Percentiles rank a stretch among this genome's conserved stretches.
phyloP scores from a whole-genome alignment of 1,140 invertebrate genomes.

The Dysdera silvatica region DNA sequence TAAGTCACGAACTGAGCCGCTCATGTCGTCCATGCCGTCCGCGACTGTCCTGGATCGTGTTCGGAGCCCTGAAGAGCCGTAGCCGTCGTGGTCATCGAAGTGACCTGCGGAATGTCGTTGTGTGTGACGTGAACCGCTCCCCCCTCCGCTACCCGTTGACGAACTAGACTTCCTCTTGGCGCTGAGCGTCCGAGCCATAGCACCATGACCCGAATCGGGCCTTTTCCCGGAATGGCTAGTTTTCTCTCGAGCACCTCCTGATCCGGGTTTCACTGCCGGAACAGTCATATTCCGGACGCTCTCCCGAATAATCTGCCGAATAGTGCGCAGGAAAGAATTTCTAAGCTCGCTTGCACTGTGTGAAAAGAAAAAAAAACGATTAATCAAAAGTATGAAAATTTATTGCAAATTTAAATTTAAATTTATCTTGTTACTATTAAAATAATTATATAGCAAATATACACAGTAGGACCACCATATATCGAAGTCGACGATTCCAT shows the following conservation, averaged over 20 bases:
- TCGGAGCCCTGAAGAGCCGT: conserved; percentile 60
- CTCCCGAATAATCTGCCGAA: conserved; percentile 90
- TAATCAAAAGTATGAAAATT: neutral
- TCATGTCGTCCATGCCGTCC: conserved; percentile 52
- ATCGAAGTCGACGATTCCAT: too few relatives aligned
- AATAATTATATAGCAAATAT: conserved; percentile 9
- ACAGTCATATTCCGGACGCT: conserved; percentile 90
- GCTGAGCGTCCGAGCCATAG: conserved; percentile 51
- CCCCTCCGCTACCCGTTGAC: too few relatives aligned
- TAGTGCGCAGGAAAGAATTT: conserved; percentile 91
- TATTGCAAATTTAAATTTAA: neutral
- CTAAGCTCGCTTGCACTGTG: conserved; percentile 84
- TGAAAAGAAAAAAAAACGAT: neutral
- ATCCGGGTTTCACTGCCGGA: conserved; percentile 50
- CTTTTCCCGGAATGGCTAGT: neutral
- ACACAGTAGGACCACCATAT: too few relatives aligned
- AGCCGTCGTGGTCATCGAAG: conserved; percentile 65
- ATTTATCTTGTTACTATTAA: neutral
- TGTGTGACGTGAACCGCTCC: conserved; percentile 46
- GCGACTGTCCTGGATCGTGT: conserved; percentile 80
- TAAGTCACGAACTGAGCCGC: neutral
- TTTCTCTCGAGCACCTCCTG: conserved; percentile 1
- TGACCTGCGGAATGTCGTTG: conserved; percentile 82
- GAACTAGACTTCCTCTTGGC: conserved; percentile 55
- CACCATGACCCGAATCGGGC: neutral